Conservation (phyloP, 1,140 invertebrate genomes). For the Alviniconcha marisindica region DNA sequence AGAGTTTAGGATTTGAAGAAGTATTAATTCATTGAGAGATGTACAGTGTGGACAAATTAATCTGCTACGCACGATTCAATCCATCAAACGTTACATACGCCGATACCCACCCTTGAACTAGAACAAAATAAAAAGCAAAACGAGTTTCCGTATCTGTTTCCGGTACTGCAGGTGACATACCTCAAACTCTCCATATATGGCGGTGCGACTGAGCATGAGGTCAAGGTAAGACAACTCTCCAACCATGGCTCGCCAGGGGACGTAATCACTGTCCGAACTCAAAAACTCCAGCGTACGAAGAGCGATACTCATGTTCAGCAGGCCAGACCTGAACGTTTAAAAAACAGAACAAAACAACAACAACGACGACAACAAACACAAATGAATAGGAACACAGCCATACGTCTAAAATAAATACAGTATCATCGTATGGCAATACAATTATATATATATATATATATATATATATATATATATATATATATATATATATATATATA, state of each 20-base stretch:
- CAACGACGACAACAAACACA: background rate
- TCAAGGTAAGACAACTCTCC: conserved; percentile 84
- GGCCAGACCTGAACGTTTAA: conserved; percentile 80
- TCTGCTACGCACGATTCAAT: too few species aligned
- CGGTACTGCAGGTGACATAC: too few species aligned
- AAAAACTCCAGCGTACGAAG: conserved; percentile 84
- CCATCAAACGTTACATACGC: too few species aligned
- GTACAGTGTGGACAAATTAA: too few species aligned
- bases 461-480: too few species aligned
- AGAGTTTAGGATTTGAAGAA: too few species aligned
- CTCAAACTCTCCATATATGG: conserved; percentile 73
- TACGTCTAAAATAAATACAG: too few species aligned
- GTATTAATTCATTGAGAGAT: too few species aligned
- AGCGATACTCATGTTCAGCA: conserved; percentile 83
- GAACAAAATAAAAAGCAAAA: background rate
- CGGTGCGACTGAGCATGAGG: conserved; percentile 82
- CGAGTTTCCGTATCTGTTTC: too few species aligned
- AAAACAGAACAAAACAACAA: background rate
- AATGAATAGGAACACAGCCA: background rate
- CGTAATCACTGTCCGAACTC: conserved; percentile 83
- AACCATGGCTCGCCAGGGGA: conserved; percentile 77
- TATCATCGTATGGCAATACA: too few species aligned
- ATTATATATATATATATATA: too few species aligned
- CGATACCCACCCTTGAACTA: background rate
- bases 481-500: too few species aligned